phyloP scores from a whole-genome alignment of 2,888 invertebrate genomes.

The Heliconius erato region DNA sequence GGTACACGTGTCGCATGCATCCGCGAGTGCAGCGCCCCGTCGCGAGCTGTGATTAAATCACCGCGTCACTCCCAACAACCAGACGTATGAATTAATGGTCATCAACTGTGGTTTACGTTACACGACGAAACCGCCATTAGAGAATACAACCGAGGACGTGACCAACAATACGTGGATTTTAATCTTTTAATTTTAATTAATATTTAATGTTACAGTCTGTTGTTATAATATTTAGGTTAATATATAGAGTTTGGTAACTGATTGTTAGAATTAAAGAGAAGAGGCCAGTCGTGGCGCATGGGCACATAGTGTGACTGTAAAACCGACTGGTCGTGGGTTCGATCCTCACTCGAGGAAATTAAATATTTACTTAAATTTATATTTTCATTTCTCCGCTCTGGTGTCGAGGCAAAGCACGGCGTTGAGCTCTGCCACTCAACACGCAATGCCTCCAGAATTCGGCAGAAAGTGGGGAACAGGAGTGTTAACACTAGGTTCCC shows the following conservation, averaged over 20 bases:
- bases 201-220: not conserved
- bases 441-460: no score
- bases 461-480: no score
- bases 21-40: constrained; percentile 43
- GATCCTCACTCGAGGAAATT: no score
- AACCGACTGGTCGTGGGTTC: no score
- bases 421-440: no score
- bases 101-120: constrained; percentile 76
- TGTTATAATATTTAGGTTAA: not conserved
- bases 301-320: not conserved
- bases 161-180: constrained; percentile 29
- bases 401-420: no score
- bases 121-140: constrained; percentile 68
- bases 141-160: constrained; percentile 59
- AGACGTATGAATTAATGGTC: constrained; percentile 73
- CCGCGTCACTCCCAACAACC: constrained; percentile 71
- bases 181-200: not conserved
- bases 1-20: constrained; percentile 40
- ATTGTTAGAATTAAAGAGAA: not conserved
- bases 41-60: constrained; percentile 53
- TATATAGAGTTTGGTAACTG: not conserved
- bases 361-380: no score
- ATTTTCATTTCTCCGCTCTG: no score
- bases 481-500: no score
- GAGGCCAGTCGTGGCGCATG: no score